Base-by-base conservation (phyloP, 2,888 invertebrate species). In the Drosophila acutilabella region DNA sequence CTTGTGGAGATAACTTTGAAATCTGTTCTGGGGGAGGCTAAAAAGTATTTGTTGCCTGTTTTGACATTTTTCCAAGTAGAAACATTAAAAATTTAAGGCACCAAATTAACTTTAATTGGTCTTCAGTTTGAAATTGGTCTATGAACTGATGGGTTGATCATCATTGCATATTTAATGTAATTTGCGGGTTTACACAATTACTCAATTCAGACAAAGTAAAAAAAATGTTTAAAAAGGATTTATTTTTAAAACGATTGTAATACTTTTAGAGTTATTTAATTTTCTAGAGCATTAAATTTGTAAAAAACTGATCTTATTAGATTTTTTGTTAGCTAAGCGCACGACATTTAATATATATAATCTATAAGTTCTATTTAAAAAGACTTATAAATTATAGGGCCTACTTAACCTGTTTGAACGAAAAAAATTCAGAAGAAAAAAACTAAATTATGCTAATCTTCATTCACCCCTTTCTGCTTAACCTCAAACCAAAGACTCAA, bases 401-500 rank as follows among this genome's bases (percentile, higher is more conserved):
- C 23, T 6, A 23, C 6, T 23, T 23, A 3, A 23, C 23, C 23
- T 18, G 2, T 18, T 2, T 18, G 1, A 18, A 18, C 18, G 2
- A 18, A 18, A 18, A 23, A 26, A 10, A 1, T n/a, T n/a, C n/a
- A n/a, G n/a, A n/a, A n/a, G n/a, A n/a, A n/a, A n/a, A 20, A 47
- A 4, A 10, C 4, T 18, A 47, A 4, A 10, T 2, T 18, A 41
- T 50, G 23, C 16, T n/a, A 30, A 52, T 13, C 2, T 1, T 50
- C 23, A 23, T 54, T 13, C 50, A 42, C n/a, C 30, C 11, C 4
- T 0, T 1, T 5, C 14, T 33, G 26, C 36, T 38, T 72, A 81
- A 67, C 67, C 81, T 68, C 71, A 86, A 86, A 88, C 88, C 74
- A 86, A 86, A 86, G 87, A 86, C 86, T 88, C 30, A 88, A 88